Conservation (phyloP, 2,113 vertebrate genomes). For the Neodon shergylaensis region DNA sequence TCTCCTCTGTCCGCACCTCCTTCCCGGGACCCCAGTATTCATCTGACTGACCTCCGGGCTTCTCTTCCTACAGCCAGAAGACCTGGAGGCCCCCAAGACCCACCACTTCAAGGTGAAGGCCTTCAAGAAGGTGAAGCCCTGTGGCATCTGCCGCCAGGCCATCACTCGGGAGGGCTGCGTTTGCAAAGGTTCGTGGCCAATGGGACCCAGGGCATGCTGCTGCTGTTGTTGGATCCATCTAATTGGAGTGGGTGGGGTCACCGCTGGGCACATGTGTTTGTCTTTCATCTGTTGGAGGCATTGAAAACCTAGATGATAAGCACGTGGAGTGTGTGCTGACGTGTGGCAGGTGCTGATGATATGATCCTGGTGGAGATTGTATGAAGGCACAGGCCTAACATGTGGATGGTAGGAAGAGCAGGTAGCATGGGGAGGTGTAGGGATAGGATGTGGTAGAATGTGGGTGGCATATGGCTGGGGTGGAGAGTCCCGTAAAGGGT, state of each 20-base stretch:
- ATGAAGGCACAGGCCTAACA: neutral
- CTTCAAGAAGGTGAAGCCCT: constrained; percentile 96
- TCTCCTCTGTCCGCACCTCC: accelerated
- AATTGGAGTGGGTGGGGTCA: neutral
- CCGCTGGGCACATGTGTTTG: neutral
- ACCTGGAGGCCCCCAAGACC: constrained; percentile 91
- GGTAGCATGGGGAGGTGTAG: neutral
- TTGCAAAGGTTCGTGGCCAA: constrained; percentile 92
- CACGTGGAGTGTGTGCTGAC: neutral
- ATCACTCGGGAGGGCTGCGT: constrained; percentile 94
- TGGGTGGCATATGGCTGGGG: neutral
- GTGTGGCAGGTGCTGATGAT: neutral
- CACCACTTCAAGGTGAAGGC: constrained; percentile 96
- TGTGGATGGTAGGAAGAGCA: neutral
- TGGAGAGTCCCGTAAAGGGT: too few species aligned
- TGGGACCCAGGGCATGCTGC: too few species aligned
- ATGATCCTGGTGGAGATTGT: neutral
- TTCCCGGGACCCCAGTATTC: neutral
- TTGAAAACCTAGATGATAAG: neutral
- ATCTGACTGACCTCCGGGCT: constrained; percentile 6
- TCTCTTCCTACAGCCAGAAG: constrained; percentile 89
- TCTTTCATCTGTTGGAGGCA: neutral
- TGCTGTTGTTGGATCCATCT: neutral
- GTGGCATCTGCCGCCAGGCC: constrained; percentile 93
- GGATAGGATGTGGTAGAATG: neutral